Percentiles rank a stretch among this genome's conserved stretches.
Evolutionary conservation across 2,888 invertebrate genomes (phyloP).

Genomic region (Cephus spinipes): DNA sequence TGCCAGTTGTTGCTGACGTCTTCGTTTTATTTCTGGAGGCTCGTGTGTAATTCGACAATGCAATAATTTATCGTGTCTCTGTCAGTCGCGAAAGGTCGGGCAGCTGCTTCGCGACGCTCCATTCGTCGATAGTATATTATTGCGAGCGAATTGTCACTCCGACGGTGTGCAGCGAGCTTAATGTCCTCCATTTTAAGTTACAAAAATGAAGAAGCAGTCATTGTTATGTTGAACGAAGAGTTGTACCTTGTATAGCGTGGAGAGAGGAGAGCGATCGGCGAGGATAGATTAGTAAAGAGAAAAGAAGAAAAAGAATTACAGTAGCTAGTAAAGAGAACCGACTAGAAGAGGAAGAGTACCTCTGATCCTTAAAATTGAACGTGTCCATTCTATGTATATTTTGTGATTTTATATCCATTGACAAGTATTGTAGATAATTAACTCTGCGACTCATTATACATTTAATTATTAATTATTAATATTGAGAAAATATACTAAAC

Average conservation of each 20-base stretch:
- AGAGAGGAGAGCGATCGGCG: neutral
- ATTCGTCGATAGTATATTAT: neutral
- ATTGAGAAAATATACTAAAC: slow-evolving; percentile 49
- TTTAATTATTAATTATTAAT: slow-evolving; percentile 47
- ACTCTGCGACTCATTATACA: slow-evolving; percentile 60
- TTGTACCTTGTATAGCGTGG: neutral
- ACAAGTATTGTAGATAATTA: slow-evolving; percentile 66
- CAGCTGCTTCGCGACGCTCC: neutral
- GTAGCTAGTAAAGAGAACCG: too few species aligned
- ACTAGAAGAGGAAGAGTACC: neutral
- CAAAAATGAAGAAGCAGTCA: neutral
- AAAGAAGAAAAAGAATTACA: neutral
- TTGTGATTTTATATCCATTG: slow-evolving; percentile 65
- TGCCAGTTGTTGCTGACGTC: neutral
- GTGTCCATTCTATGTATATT: slow-evolving; percentile 64
- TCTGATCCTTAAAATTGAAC: slow-evolving; percentile 30
- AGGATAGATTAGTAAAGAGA: neutral
- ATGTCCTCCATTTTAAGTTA: neutral
- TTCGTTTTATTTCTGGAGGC: neutral
- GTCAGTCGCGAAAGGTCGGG: neutral
- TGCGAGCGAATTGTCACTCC: neutral
- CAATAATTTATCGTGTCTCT: neutral
- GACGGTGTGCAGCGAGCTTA: neutral
- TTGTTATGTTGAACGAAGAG: neutral
- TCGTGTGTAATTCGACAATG: neutral